Percentiles rank a stretch among this genome's conserved stretches.
Evolutionary conservation across 1,140 invertebrate genomes (phyloP).

Genomic region (Tetraneura akinire): DNA sequence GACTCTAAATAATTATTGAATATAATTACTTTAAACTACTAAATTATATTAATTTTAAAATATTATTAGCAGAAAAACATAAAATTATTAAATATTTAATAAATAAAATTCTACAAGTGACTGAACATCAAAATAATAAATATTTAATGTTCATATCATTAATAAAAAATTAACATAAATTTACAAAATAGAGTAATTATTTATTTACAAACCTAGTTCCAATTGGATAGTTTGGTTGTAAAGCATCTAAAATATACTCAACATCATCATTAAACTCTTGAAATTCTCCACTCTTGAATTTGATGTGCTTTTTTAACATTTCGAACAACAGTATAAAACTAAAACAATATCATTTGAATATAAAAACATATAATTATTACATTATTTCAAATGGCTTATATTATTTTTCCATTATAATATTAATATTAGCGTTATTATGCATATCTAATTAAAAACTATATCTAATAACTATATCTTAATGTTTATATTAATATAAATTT

Average conservation of each 20-base stretch:
- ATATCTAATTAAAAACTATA: too few species aligned
- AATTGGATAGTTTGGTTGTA: slow-evolving; percentile 86
- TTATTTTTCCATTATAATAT: too few species aligned
- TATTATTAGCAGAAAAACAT: slow-evolving; percentile 82
- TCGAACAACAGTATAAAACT: slow-evolving; percentile 91
- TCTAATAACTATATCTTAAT: too few species aligned
- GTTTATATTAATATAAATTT: too few species aligned
- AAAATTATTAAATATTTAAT: too few species aligned
- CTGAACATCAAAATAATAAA: slow-evolving; percentile 62
- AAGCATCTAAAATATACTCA: slow-evolving; percentile 90
- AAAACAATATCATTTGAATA: too few species aligned
- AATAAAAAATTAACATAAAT: background rate
- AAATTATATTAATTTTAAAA: background rate
- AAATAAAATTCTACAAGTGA: too few species aligned
- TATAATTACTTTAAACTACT: background rate
- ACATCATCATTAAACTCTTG: slow-evolving; percentile 98
- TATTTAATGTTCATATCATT: background rate
- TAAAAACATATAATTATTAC: slow-evolving; percentile 9
- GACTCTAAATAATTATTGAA: slow-evolving; percentile 65
- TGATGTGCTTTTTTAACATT: slow-evolving; percentile 98
- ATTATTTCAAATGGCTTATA: too few species aligned
- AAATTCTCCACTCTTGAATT: slow-evolving; percentile 94
- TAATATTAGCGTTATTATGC: too few species aligned
- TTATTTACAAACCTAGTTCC: slow-evolving; percentile 70
- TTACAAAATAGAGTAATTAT: background rate